phyloP scores from a whole-genome alignment of 2,113 vertebrate species.

The Pelusios castaneus region DNA sequence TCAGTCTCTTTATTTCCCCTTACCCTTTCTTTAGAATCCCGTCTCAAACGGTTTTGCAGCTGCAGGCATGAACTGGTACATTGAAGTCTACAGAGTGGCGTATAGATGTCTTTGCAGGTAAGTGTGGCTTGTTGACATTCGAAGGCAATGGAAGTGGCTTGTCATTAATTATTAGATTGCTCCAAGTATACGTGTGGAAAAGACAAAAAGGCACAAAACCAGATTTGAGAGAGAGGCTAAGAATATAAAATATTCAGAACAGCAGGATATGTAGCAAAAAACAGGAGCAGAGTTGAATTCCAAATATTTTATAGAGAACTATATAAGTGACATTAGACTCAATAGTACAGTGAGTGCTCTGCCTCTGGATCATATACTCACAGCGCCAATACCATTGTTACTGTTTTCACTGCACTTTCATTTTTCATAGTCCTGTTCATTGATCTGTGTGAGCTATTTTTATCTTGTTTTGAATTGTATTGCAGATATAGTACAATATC shows the following conservation, averaged over 20 bases:
- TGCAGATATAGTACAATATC: neutral
- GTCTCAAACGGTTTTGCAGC: neutral
- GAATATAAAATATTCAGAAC: constrained; percentile 8
- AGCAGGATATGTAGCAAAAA: constrained; percentile 5
- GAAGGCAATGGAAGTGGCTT: neutral
- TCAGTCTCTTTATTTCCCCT: neutral
- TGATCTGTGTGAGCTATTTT: neutral
- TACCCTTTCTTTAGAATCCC: neutral
- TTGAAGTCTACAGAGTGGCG: neutral
- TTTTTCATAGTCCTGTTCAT: neutral
- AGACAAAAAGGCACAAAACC: neutral
- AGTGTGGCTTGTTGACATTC: neutral
- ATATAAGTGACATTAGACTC: constrained; percentile 7
- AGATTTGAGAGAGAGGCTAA: neutral
- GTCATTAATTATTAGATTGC: neutral
- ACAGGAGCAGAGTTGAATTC: neutral
- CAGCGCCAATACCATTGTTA: neutral
- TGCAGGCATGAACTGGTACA: neutral
- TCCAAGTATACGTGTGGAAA: neutral
- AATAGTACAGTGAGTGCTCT: neutral
- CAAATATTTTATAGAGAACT: neutral
- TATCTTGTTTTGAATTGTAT: neutral
- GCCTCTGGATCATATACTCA: neutral
- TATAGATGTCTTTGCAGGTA: neutral
- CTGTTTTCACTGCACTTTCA: neutral